These are phyloP conservation scores for Parus major DNA, from an alignment of 2,113 vertebrate species.

Conservation along the genomic window DNA sequence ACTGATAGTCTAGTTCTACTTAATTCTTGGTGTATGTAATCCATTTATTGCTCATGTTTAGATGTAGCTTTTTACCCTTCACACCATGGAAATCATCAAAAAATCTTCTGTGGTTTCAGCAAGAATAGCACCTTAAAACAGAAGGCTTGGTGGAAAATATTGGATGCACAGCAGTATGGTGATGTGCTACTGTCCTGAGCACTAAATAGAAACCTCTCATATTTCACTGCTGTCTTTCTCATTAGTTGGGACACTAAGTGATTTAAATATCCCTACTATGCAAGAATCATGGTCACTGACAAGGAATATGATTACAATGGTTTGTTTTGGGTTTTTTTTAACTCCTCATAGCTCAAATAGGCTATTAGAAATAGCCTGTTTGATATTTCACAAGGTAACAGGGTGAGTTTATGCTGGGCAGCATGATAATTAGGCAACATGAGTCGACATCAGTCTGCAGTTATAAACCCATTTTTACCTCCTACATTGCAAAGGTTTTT, in stretches of 20 bases:
- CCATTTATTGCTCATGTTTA: not conserved
- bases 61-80: not conserved
- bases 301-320: not conserved
- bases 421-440: accelerated
- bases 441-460: accelerated
- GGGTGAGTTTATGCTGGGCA: not conserved
- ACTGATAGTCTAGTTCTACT: not conserved
- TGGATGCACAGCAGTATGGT: not conserved
- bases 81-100: not conserved
- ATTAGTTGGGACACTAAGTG: not conserved
- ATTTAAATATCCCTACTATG: not conserved
- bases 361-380: not conserved
- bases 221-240: not conserved
- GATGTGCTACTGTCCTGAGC: not conserved
- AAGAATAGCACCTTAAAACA: not conserved
- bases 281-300: not conserved
- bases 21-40: not conserved
- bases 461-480: not conserved
- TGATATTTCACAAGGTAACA: not conserved
- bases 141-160: not conserved
- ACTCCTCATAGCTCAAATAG: not conserved
- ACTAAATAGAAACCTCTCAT: not conserved
- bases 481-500: not conserved
- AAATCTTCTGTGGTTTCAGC: not conserved
- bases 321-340: not conserved